Evolutionary conservation across 2,888 invertebrate species (phyloP).

Genomic region (Clanis bilineata): DNA sequence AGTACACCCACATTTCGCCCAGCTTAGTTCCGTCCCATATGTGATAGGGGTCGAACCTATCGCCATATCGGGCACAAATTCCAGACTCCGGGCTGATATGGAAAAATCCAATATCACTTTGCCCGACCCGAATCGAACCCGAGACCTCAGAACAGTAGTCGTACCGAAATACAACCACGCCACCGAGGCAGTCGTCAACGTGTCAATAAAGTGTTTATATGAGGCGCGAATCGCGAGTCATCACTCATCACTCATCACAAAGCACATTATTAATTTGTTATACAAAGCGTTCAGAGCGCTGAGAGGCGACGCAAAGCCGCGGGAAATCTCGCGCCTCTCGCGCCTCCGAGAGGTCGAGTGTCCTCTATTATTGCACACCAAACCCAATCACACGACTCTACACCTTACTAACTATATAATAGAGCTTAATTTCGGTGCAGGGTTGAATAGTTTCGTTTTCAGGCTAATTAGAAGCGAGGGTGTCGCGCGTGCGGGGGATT

Average conservation of each 20-base stretch:
- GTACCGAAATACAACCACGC: too few relatives aligned
- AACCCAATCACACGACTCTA: conserved; percentile 28
- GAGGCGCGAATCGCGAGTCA: too few relatives aligned
- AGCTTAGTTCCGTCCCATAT: too few relatives aligned
- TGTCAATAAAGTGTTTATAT: not conserved
- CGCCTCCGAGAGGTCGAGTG: conserved; percentile 70
- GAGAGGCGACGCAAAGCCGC: conserved; percentile 40
- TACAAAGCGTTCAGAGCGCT: conserved; percentile 37
- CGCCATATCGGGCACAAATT: too few relatives aligned
- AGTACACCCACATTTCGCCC: too few relatives aligned
- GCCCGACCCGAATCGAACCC: too few relatives aligned
- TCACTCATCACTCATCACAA: too few relatives aligned
- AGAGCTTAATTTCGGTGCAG: conserved; percentile 35
- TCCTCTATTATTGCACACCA: conserved; percentile 63
- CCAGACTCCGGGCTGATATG: too few relatives aligned
- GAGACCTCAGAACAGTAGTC: too few relatives aligned
- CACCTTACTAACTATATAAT: conserved; percentile 36
- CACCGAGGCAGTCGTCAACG: too few relatives aligned
- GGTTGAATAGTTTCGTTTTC: conserved; percentile 57
- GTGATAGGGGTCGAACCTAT: too few relatives aligned
- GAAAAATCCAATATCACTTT: too few relatives aligned
- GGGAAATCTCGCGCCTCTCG: conserved; percentile 65
- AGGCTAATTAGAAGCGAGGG: conserved; percentile 75
- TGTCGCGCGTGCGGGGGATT: conserved; percentile 17
- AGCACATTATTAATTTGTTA: conserved; percentile 34